Evolutionary conservation across 1,140 invertebrate species (phyloP).

Genomic region (Acromyrmex charruanus): DNA sequence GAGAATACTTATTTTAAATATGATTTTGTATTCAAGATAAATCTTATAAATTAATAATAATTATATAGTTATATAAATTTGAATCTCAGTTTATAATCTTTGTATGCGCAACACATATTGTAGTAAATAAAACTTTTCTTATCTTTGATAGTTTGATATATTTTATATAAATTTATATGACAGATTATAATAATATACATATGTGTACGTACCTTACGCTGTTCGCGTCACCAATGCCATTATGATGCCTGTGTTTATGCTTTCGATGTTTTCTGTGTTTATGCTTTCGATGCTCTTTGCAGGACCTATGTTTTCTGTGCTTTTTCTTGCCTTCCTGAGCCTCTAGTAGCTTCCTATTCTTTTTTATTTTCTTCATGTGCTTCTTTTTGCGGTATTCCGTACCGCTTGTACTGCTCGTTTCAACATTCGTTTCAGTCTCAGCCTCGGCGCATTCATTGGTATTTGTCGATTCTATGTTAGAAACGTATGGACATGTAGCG

Average conservation of each 20-base stretch:
- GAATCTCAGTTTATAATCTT: neutral
- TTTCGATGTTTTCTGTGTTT: conserved; percentile 93
- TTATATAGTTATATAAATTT: conserved; percentile 1
- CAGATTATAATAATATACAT: neutral
- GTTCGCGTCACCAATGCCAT: conserved; percentile 81
- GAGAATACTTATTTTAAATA: neutral
- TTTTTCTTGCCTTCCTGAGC: conserved; percentile 87
- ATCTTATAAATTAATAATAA: conserved; percentile 14
- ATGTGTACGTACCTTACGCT: conserved; percentile 75
- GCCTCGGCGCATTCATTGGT: conserved; percentile 50
- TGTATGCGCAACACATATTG: neutral
- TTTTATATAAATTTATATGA: neutral
- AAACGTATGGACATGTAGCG: conserved; percentile 58
- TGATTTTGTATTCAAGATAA: neutral
- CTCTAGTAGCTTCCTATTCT: conserved; percentile 87
- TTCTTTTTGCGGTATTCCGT: conserved; percentile 89
- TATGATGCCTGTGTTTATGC: conserved; percentile 89
- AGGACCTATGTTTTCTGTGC: conserved; percentile 91
- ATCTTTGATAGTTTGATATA: neutral
- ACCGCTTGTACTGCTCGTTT: conserved; percentile 64
- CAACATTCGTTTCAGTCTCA: conserved; percentile 74
- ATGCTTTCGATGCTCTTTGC: conserved; percentile 91
- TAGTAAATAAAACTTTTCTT: neutral
- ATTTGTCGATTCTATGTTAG: conserved; percentile 67
- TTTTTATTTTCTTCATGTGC: conserved; percentile 89